Base-by-base conservation (phyloP, 2,797 vertebrate genomes). In the Vespertilio murinus region DNA sequence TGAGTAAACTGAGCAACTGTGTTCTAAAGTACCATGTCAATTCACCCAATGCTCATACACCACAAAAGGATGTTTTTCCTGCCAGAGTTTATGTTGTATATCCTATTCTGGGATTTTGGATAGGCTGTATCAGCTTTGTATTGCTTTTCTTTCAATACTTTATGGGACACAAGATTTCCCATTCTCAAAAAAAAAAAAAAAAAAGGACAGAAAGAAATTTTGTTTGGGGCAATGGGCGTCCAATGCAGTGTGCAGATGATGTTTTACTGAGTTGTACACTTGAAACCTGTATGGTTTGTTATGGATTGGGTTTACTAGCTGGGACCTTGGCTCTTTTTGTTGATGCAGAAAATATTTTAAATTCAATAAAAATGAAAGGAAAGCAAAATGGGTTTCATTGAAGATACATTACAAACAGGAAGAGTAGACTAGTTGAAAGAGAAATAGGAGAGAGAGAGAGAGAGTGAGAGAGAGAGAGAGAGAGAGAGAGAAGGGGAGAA, bases 111-210 rank as follows among this genome's bases (percentile, higher is more conserved):
- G 35, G 70, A 4, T 67, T 82, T 38, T 69, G 73, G 30, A 69
- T 9, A 54, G 70, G n/a, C 11, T 56, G 28, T 70, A 92, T 71
- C 40, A 69, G 71, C 71, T 95, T 91, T 6, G 6, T 61, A 67
- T 88, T 82, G n/a, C 49, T 75, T 75, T 80, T 90, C 74, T 82
- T 79, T 59, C 40, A 92, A 2, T 25, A 81, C 83, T 93, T 93
- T 10, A 2, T 73, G 35, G 79, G 35, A 88, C 61, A 30, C 30
- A 89, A 3, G 65, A 65, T 94, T 65, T 65, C 64, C 64, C 64
- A 65, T 65, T 65, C n/a, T 65, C 30, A 65, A 65, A 65, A 65
- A 59, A 64, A 61, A 30, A 30, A 16, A n/a, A n/a, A 17, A n/a
- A 65, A 64, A n/a, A 18, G 16, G 64, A 65, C 16, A 33, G n/a